These are phyloP conservation scores for Erythrolamprus reginae DNA, from an alignment of 2,113 vertebrate genomes.

Conservation along the genomic window DNA sequence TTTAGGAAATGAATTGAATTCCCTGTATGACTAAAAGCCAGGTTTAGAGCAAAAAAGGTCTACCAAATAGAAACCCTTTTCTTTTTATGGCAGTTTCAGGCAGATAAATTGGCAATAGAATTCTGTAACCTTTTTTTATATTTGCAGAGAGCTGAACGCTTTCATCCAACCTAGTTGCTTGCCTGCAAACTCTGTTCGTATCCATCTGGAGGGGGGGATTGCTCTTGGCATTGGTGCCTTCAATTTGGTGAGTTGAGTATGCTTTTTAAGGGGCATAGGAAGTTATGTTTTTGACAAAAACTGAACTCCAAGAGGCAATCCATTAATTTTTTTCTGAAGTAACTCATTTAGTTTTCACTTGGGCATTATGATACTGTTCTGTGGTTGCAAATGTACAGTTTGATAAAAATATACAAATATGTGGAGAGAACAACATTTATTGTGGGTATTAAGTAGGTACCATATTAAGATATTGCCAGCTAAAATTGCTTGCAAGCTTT, in stretches of 20 bases:
- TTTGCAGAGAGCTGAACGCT: conserved; percentile 78
- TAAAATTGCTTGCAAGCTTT: neutral
- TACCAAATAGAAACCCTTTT: neutral
- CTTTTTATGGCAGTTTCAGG: neutral
- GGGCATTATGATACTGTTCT: neutral
- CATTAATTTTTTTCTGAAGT: neutral
- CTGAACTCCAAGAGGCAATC: neutral
- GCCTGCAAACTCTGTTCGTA: conserved; percentile 73
- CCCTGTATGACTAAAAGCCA: neutral
- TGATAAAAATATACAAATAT: neutral
- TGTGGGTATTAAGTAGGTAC: neutral
- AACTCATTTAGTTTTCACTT: neutral
- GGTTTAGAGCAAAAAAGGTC: neutral
- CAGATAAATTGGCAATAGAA: neutral
- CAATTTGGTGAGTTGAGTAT: conserved; percentile 76
- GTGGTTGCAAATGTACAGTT: neutral
- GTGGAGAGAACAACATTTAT: neutral
- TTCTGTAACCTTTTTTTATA: neutral
- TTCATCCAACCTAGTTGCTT: conserved; percentile 78
- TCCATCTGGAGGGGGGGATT: conserved; percentile 85
- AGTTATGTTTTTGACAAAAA: neutral
- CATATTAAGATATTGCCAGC: neutral
- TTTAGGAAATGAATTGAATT: neutral
- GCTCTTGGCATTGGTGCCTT: conserved; percentile 88
- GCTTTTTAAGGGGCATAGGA: neutral